Evolutionary conservation across 2,888 invertebrate species (phyloP).

Genomic region (Formica aserva): DNA sequence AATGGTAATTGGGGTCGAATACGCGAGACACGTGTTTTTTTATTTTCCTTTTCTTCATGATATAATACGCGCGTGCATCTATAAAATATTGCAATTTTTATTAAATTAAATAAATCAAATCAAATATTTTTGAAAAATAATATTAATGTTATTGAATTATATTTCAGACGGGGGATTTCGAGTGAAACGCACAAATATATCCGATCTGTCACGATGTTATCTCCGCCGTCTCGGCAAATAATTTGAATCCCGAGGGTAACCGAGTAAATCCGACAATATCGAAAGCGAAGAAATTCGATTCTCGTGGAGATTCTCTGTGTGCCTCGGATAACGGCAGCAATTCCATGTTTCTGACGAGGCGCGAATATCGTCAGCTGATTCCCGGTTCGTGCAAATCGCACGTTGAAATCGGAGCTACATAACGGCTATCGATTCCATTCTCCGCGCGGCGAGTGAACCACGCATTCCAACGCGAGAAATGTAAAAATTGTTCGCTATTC

Average conservation of each 20-base stretch:
- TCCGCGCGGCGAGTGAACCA: background rate
- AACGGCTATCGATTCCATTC: slow-evolving; percentile 14
- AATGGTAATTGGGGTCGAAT: background rate
- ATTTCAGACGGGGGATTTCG: background rate
- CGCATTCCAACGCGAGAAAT: background rate
- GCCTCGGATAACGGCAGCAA: slow-evolving; percentile 15
- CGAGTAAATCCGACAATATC: slow-evolving; percentile 24
- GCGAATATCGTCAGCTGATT: slow-evolving; percentile 37
- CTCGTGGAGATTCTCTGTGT: slow-evolving; percentile 17
- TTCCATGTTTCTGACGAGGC: slow-evolving; percentile 38
- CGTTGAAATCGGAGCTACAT: slow-evolving; percentile 25
- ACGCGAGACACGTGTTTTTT: background rate
- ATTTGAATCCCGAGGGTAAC: slow-evolving; percentile 39
- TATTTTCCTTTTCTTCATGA: background rate
- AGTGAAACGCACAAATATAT: background rate
- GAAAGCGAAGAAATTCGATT: slow-evolving; percentile 46
- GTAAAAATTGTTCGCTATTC: slow-evolving; percentile 24
- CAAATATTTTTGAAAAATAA: background rate
- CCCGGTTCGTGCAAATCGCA: slow-evolving; percentile 20
- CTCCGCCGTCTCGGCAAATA: background rate
- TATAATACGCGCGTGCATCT: background rate
- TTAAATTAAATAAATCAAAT: background rate
- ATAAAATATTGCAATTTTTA: background rate
- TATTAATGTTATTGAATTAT: background rate
- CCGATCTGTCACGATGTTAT: background rate